phyloP scores from a whole-genome alignment of 2,888 invertebrate species.

The Agonum fuliginosum region DNA sequence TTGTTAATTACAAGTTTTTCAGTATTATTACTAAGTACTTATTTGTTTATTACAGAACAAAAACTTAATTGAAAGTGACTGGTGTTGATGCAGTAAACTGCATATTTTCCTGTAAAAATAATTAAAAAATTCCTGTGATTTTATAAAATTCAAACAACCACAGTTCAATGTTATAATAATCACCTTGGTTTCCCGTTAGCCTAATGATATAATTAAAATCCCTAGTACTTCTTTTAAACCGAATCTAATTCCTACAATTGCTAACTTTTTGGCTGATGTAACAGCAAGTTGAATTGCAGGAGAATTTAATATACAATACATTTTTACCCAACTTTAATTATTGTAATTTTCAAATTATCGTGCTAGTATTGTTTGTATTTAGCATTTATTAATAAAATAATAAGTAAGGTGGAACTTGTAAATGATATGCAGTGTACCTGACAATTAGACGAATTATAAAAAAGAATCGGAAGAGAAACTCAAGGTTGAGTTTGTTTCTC shows the following conservation, averaged over 20 bases:
- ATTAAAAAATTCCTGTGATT: background rate
- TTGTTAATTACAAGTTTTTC: too few species aligned
- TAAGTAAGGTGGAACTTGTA: slow-evolving; percentile 38
- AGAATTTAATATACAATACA: slow-evolving; percentile 51
- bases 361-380: slow-evolving; percentile 30
- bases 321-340: slow-evolving; percentile 37
- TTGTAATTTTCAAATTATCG: slow-evolving; percentile 54
- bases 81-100: slow-evolving; percentile 4
- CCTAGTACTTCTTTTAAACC: slow-evolving; percentile 27
- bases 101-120: background rate
- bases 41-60: background rate
- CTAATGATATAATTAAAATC: slow-evolving; percentile 21
- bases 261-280: slow-evolving; percentile 63
- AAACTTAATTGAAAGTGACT: slow-evolving; percentile 18
- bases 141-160: background rate
- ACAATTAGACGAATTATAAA: slow-evolving; percentile 9
- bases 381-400: slow-evolving; percentile 23
- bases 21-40: too few species aligned
- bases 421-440: slow-evolving; percentile 19
- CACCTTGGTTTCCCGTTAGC: slow-evolving; percentile 33
- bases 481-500: slow-evolving; percentile 38
- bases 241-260: slow-evolving; percentile 51
- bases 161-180: slow-evolving; percentile 25
- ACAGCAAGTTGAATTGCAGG: slow-evolving; percentile 61
- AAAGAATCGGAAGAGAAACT: slow-evolving; percentile 52